Percentiles rank a stretch among this genome's conserved stretches.
phyloP scores from a whole-genome alignment of 2,113 vertebrate species.

The Lathamus discolor region DNA sequence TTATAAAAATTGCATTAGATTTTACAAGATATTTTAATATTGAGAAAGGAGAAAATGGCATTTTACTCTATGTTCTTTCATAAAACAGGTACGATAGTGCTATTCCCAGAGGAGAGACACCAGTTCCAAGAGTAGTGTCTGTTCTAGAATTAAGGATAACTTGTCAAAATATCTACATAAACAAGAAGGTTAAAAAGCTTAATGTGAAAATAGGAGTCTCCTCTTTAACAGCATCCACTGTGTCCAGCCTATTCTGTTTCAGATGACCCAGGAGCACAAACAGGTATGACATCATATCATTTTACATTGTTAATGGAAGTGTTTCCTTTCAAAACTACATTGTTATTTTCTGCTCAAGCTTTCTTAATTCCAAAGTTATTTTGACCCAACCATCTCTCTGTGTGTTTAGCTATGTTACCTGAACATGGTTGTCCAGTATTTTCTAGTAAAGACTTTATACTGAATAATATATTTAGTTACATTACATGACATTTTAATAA shows the following conservation, averaged over 20 bases:
- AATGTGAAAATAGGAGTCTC: background rate
- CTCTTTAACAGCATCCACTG: background rate
- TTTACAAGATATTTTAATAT: background rate
- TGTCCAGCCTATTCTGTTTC: background rate
- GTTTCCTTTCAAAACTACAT: background rate
- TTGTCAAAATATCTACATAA: constrained; percentile 31
- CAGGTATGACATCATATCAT: background rate
- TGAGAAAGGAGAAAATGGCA: background rate
- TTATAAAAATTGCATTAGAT: background rate
- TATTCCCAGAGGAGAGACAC: constrained; percentile 48
- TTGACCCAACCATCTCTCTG: background rate
- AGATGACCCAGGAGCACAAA: background rate
- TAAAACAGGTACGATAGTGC: constrained; percentile 53
- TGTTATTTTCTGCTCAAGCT: background rate
- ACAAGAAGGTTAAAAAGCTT: constrained; percentile 28
- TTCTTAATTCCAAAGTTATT: background rate
- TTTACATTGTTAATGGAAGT: background rate
- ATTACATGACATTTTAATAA: background rate
- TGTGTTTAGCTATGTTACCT: background rate
- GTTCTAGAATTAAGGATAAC: constrained; percentile 42
- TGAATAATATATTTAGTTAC: background rate
- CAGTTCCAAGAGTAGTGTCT: constrained; percentile 33
- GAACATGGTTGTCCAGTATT: background rate
- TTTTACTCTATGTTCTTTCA: constrained; percentile 52
- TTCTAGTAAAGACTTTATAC: background rate